Percentiles rank a stretch among this genome's conserved stretches.
Conservation (phyloP, 2,888 invertebrate species). For the Dasypogon diadema region DNA sequence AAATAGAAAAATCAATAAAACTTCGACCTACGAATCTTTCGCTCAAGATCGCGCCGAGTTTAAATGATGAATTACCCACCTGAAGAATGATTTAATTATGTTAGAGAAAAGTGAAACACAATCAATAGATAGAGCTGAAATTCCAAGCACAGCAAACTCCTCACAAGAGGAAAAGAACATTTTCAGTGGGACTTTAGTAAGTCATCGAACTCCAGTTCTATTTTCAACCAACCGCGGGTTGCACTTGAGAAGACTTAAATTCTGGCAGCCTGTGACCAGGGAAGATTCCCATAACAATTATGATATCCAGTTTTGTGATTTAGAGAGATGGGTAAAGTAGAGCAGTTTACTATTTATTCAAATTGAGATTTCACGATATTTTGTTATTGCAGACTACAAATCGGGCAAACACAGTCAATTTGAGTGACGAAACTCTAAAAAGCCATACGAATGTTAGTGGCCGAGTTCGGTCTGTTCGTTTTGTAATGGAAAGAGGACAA, state of each 20-base stretch:
- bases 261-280: slow-evolving; percentile 15
- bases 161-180: no score
- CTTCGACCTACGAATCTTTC: no score
- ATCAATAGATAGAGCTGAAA: background rate
- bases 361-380: no score
- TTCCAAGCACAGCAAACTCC: background rate
- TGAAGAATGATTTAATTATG: slow-evolving; percentile 15
- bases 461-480: slow-evolving; percentile 51
- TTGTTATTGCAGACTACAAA: slow-evolving; percentile 49
- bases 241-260: slow-evolving; percentile 40
- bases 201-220: slow-evolving; percentile 53
- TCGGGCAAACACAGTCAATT: slow-evolving; percentile 48
- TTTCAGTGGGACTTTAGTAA: slow-evolving; percentile 40
- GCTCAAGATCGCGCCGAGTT: no score
- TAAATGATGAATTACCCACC: no score
- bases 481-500: slow-evolving; percentile 42
- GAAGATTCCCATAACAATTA: slow-evolving; percentile 38
- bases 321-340: slow-evolving; percentile 54
- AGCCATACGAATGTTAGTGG: background rate
- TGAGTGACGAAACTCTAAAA: slow-evolving; percentile 37
- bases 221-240: slow-evolving; percentile 54
- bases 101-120: background rate
- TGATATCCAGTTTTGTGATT: slow-evolving; percentile 54
- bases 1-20: no score
- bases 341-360: background rate